Conservation (phyloP, 2,113 vertebrate genomes). For the Numenius arquata region DNA sequence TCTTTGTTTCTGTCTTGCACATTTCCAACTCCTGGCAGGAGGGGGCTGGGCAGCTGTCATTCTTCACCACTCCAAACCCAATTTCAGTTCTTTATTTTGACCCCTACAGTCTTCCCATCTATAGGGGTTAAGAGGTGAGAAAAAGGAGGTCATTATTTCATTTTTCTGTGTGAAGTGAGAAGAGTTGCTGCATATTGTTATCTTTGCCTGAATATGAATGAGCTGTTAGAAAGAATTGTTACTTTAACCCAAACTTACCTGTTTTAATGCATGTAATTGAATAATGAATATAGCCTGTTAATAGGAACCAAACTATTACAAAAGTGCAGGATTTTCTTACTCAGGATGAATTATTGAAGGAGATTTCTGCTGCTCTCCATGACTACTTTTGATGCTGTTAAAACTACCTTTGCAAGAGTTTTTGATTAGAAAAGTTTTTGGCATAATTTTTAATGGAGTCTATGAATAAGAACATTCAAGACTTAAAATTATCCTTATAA, state of each 20-base stretch:
- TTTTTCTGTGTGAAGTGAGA: background rate
- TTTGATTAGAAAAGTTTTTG: background rate
- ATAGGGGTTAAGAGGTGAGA: slow-evolving; percentile 10
- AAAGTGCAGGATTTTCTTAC: background rate
- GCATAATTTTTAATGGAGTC: background rate
- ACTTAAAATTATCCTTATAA: background rate
- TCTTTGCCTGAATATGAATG: slow-evolving; percentile 7
- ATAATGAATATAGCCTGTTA: background rate
- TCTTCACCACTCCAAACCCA: background rate
- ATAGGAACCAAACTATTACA: background rate
- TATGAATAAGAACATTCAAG: background rate
- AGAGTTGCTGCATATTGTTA: background rate
- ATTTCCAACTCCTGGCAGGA: background rate
- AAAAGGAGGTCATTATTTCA: background rate
- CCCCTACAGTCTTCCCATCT: background rate
- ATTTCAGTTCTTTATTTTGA: slow-evolving; percentile 24
- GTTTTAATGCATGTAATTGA: background rate
- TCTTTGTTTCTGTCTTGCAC: slow-evolving; percentile 1
- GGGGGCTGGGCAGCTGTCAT: background rate
- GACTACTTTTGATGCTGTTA: background rate
- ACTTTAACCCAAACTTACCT: background rate
- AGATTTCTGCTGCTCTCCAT: background rate
- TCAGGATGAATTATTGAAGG: background rate
- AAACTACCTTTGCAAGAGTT: background rate
- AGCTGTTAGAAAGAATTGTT: background rate